Conservation (phyloP, 2,113 vertebrate species). For the Ciconia stormi region DNA sequence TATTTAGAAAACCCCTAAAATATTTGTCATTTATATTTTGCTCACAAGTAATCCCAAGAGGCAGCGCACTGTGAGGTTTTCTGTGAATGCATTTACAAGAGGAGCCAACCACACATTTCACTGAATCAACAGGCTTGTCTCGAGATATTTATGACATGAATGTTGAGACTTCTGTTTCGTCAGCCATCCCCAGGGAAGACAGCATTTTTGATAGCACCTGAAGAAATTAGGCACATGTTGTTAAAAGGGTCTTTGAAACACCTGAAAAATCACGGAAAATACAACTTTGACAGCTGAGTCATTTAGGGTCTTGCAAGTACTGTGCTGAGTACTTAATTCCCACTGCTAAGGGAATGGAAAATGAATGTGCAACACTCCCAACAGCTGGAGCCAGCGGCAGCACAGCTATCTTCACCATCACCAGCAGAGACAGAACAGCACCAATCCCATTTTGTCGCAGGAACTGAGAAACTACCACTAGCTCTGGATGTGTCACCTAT, state of each 20-base stretch:
- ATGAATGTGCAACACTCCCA: neutral
- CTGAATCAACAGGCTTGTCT: conserved; percentile 52
- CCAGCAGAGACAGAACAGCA: neutral
- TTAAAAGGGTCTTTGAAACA: neutral
- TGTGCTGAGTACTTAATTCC: neutral
- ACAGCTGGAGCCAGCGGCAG: neutral
- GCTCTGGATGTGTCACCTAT: neutral
- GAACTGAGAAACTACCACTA: neutral
- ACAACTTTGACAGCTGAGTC: neutral
- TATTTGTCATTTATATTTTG: conserved; percentile 36
- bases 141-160: conserved; percentile 48
- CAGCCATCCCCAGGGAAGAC: neutral
- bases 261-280: neutral
- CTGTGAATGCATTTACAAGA: conserved; percentile 56
- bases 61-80: conserved; percentile 48
- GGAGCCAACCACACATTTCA: conserved; percentile 59
- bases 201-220: neutral
- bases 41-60: conserved; percentile 21
- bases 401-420: neutral
- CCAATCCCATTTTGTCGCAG: neutral
- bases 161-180: conserved; percentile 49
- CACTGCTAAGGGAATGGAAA: neutral
- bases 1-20: neutral
- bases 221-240: neutral
- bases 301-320: neutral